Base-by-base conservation (phyloP, 2,797 vertebrate species). In the Phoxinus dragarum region DNA sequence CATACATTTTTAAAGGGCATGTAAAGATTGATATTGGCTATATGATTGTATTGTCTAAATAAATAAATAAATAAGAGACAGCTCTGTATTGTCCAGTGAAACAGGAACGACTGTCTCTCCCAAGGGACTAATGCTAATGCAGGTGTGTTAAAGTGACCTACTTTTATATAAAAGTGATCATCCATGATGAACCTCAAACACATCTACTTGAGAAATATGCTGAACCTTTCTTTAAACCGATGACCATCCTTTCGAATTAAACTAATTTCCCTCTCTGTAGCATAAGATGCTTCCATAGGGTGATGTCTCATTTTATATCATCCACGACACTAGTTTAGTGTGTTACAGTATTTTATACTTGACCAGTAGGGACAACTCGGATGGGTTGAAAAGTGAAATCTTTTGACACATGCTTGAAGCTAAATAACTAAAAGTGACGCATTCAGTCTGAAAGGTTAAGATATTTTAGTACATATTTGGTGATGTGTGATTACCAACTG, bases 151-250 rank as follows among this genome's bases (percentile, higher is more conserved):
- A 54, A 75, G 31, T 54, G 47, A 21, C 47, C 31, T 75, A 75
- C 47, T 75, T 54, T 54, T 91, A 76, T 87, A 86, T 91, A 90
- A 90, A 92, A 90, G 90, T 90, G 88, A 75, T 85, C 12, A 40
- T 77, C 52, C 6, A 40, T 59, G 4, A 59, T 40, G 21, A 76
- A 76, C 52, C n/a, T 61, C n/a, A 27, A 27, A 36, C 56, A 12
- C 49, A 56, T 36, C 19, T 56, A 23, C 3, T 8, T 40, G 34
- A 56, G 52, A 16, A 59, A 40, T 75, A 5, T 54, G 52, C 40
- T 14, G 16, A 75, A 52, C 72, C 72, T 75, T 75, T 68, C 66
- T 38, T 34, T 34, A 34, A 52, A 21, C 27, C 34, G 7, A 49
- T 3, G 17, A 21, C 59, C 59, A 54, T 75, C 6, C 10, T 56